Base-by-base conservation (phyloP, 2,113 vertebrate species). In the Leuciscus idus region DNA sequence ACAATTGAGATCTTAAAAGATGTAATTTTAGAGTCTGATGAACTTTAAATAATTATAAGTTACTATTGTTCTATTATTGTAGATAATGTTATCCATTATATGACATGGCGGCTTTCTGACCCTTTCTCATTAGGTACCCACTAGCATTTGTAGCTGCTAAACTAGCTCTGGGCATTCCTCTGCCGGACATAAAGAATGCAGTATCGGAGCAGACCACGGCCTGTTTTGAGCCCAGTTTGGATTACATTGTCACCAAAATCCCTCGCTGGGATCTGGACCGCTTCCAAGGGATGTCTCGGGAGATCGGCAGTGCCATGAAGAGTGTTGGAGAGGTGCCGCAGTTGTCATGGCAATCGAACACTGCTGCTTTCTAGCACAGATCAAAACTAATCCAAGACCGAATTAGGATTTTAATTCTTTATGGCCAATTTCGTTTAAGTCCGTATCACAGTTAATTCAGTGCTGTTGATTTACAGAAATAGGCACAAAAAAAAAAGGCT, bases 201-300 rank as follows among this genome's bases (percentile, higher is more conserved):
- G 95, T 98, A 26, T 98, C 97, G 0, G 96, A 97, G 77, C 95
- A 96, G 89, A 99, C 97, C 43, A 97, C 96, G 0, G 98, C 98
- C 88, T 99, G 96, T 90, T 99, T 98, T 88, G 98, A 99, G 90
- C 97, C 97, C 30, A 99, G 98, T 89, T 92, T 98, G 28, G 98
- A 99, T 91, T 99, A 99, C 39, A 91, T 99, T 52, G 97, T 99
- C 64, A 98, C 98, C 23, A 99, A 99, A 90, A 96, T 99, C 89
- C 97, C 98, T 36, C 97, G 97, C 80, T 99, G 97, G 97, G 98
- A 99, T 86, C 92, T 99, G 84, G 98, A 98, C 89, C 97, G 97
- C 80, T 99, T 99, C 59, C 98, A 97, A 72, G 96, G 94, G 59
- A 95, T 92, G n/a, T 97, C 97, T 21, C 93, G 85, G 4, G 91